phyloP scores from a whole-genome alignment of 2,888 invertebrate species.

The Xestia rhomboidea region DNA sequence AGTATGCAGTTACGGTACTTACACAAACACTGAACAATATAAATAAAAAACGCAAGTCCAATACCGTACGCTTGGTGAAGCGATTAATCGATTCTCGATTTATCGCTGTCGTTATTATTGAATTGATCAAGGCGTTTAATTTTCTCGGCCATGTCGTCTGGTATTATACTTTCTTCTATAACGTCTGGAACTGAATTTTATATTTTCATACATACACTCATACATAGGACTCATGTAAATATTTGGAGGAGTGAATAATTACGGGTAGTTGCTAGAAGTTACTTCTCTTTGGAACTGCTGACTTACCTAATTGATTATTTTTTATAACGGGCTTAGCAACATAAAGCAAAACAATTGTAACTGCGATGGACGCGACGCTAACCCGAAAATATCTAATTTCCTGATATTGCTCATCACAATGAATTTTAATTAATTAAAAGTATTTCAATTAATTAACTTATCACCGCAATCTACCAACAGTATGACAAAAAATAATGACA shows the following conservation, averaged over 20 bases:
- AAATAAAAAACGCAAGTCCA: conserved; percentile 54
- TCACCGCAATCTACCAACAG: conserved; percentile 41
- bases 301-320: background rate
- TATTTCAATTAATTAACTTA: conserved; percentile 61
- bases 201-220: background rate
- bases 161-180: conserved; percentile 15
- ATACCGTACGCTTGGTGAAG: conserved; percentile 66
- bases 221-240: background rate
- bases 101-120: conserved; percentile 51
- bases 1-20: conserved; percentile 58
- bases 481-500: conserved; percentile 58
- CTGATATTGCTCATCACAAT: conserved; percentile 37
- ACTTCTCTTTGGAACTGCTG: background rate
- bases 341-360: conserved; percentile 11
- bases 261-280: background rate
- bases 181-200: background rate
- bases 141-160: conserved; percentile 34
- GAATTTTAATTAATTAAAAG: conserved; percentile 48
- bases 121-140: conserved; percentile 49
- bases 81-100: conserved; percentile 65
- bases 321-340: background rate
- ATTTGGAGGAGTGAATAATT: background rate
- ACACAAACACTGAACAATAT: conserved; percentile 48
- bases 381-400: conserved; percentile 39
- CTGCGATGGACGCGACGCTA: conserved; percentile 4